Evolutionary conservation across 2,113 vertebrate genomes (phyloP).

Genomic region (Melanostigma gelatinosum): DNA sequence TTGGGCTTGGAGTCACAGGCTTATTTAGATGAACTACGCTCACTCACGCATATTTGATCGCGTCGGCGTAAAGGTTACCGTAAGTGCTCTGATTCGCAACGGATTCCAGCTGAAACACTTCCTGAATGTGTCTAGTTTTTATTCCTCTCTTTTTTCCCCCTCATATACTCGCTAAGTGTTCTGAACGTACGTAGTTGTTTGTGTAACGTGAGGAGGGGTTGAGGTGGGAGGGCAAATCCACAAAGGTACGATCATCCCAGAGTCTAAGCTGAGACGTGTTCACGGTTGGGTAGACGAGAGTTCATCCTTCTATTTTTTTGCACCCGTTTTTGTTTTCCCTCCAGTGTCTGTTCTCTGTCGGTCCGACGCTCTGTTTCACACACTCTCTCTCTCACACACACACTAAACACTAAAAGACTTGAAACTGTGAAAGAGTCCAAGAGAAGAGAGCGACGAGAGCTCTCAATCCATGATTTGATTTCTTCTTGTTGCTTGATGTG

Average conservation of each 20-base stretch:
- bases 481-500: conserved; percentile 31
- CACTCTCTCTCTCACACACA: not conserved
- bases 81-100: conserved; percentile 76
- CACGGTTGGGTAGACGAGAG: conserved; percentile 2
- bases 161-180: conserved; percentile 35
- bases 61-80: conserved; percentile 32
- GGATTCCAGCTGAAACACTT: conserved; percentile 66
- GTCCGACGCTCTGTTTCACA: conserved; percentile 11
- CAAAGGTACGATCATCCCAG: conserved; percentile 68
- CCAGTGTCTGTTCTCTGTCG: conserved; percentile 27
- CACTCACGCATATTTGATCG: conserved; percentile 37
- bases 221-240: not conserved
- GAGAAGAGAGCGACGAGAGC: conserved; percentile 35
- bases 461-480: conserved; percentile 28
- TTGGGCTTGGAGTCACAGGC: conserved; percentile 50
- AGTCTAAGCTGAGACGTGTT: conserved; percentile 63
- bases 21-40: conserved; percentile 22
- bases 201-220: conserved; percentile 12
- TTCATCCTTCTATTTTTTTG: conserved; percentile 17
- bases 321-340: conserved; percentile 26
- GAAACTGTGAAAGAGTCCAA: conserved; percentile 74
- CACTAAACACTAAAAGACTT: conserved; percentile 71
- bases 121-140: conserved; percentile 57
- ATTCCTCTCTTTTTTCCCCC: conserved; percentile 20
- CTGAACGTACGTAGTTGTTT: conserved; percentile 38